Evolutionary conservation across 2,888 invertebrate species (phyloP).

Genomic region (Eremobia ochroleuca): DNA sequence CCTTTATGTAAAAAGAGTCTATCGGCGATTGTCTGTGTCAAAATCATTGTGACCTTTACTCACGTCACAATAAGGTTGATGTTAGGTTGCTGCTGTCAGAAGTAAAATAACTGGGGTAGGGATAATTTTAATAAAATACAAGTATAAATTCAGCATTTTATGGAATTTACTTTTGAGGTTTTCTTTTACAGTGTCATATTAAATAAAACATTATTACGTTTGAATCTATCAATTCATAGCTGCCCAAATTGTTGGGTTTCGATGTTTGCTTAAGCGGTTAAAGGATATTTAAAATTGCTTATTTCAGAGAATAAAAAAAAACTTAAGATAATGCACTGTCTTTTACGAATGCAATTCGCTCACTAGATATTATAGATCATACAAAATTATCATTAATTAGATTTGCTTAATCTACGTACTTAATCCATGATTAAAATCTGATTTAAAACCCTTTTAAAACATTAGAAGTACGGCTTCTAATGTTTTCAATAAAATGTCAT

Average conservation of each 20-base stretch:
- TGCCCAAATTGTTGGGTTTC: conserved; percentile 37
- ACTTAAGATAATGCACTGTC: conserved; percentile 41
- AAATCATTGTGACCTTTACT: too few relatives aligned
- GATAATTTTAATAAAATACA: conserved; percentile 5
- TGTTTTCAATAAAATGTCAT: conserved; percentile 40
- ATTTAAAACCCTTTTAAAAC: conserved; percentile 37
- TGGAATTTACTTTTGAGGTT: conserved; percentile 55
- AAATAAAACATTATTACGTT: conserved; percentile 38
- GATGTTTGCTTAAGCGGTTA: conserved; percentile 44
- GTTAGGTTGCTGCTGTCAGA: too few relatives aligned
- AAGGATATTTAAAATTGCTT: conserved; percentile 18
- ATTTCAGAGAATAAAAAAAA: conserved; percentile 11
- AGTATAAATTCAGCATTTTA: conserved; percentile 38
- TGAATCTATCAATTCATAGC: conserved; percentile 24
- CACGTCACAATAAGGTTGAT: too few relatives aligned
- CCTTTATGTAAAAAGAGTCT: not conserved
- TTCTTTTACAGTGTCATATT: conserved; percentile 42
- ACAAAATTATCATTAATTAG: conserved; percentile 48
- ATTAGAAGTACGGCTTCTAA: conserved; percentile 18
- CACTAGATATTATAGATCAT: conserved; percentile 35
- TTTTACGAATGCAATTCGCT: conserved; percentile 46
- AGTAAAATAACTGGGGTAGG: not conserved
- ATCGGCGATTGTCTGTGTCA: not conserved
- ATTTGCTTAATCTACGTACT: conserved; percentile 41
- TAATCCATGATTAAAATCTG: conserved; percentile 25